Conservation (phyloP, 2,888 invertebrate species). For the Protophormia terraenovae region DNA sequence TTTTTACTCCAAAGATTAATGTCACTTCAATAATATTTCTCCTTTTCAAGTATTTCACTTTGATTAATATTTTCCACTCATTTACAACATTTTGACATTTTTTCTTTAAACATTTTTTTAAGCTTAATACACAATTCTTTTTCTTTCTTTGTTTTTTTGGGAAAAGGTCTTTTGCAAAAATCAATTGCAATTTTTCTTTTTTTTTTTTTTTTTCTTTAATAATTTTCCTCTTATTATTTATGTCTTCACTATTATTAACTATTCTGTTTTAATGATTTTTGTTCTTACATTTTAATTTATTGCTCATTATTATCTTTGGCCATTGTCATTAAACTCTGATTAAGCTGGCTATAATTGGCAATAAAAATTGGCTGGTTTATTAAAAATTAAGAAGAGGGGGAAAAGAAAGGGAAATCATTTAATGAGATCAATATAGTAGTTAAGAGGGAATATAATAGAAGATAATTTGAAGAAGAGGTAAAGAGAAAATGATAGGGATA, state of each 20-base stretch:
- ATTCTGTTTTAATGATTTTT: not conserved
- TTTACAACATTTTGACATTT: not conserved
- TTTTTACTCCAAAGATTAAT: not conserved
- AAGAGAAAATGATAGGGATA: not conserved
- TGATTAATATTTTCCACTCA: not conserved
- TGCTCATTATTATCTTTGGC: slow-evolving; percentile 4
- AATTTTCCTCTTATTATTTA: too few relatives aligned
- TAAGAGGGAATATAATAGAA: not conserved
- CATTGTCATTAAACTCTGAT: slow-evolving; percentile 38
- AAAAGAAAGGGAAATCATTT: not conserved
- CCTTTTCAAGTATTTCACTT: not conserved
- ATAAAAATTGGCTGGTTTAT: slow-evolving; percentile 43
- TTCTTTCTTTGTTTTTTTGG: too few relatives aligned
- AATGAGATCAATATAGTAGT: too few relatives aligned
- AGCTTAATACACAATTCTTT: not conserved
- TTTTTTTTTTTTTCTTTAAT: not conserved
- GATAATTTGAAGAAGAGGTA: not conserved
- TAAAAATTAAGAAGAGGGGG: not conserved
- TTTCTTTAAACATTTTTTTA: not conserved
- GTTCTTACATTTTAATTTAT: not conserved
- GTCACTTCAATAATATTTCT: not conserved
- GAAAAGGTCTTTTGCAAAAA: not conserved
- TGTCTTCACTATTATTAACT: not conserved
- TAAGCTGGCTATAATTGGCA: slow-evolving; percentile 53
- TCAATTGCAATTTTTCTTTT: not conserved